phyloP scores from a whole-genome alignment of 2,797 vertebrate genomes.

The Cottoperca gobio region DNA sequence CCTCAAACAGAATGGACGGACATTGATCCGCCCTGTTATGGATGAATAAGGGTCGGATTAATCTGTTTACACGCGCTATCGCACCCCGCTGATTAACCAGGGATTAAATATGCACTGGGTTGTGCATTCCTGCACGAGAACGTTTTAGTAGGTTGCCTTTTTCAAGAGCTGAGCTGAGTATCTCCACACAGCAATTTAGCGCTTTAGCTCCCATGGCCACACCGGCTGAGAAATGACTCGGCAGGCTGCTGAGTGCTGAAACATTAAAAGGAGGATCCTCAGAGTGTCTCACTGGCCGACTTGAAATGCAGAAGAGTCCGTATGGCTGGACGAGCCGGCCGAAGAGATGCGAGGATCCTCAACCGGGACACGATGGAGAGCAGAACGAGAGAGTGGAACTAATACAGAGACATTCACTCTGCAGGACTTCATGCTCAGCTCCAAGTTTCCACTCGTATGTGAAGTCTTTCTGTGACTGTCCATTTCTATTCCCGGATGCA shows the following conservation, averaged over 20 bases:
- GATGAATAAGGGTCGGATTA: constrained; percentile 69
- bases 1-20: constrained; percentile 51
- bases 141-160: constrained; percentile 64
- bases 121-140: constrained; percentile 65
- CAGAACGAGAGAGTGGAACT: constrained; percentile 18
- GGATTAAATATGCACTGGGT: constrained; percentile 77
- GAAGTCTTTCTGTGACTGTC: constrained; percentile 11
- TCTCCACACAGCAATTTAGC: constrained; percentile 82
- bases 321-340: constrained; percentile 6
- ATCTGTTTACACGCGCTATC: constrained; percentile 76
- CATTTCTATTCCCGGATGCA: constrained; percentile 26
- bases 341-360: constrained; percentile 20
- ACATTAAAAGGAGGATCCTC: constrained; percentile 72
- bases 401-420: constrained; percentile 16
- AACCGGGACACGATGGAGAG: neutral
- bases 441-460: constrained; percentile 9
- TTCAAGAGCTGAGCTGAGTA: constrained; percentile 65
- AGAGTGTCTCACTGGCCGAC: constrained; percentile 58
- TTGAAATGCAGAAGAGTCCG: constrained; percentile 71
- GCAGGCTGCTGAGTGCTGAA: constrained; percentile 41
- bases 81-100: constrained; percentile 78
- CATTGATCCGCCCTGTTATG: constrained; percentile 68
- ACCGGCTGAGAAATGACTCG: constrained; percentile 69
- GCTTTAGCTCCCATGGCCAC: constrained; percentile 73
- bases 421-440: constrained; percentile 18